Evolutionary conservation across 2,113 vertebrate genomes (phyloP), one percentile per base, ranked within the genome.

Genomic region (Ahaetulla prasina): DNA sequence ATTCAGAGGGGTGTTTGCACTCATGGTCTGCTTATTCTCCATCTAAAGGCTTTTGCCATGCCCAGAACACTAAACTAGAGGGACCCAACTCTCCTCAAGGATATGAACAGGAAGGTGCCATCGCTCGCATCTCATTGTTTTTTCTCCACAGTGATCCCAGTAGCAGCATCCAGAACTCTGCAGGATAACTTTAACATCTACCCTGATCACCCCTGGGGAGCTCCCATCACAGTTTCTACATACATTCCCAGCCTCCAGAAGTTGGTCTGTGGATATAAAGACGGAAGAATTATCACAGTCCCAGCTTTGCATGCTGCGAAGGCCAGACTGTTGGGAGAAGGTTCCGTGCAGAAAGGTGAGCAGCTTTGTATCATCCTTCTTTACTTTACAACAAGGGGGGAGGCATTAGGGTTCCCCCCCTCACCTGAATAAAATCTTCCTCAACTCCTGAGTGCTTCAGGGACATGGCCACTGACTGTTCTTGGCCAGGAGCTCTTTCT

Each of bases 201-300:
- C 68, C 95, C 95, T 53, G 97, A 96, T 91, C 93, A 96, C 52
- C 95, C 97, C 74, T 93, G 45, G 87, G 90, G 55, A 54, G 88
- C 92, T 11, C 39, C 93, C n/a, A 92, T 98, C 95, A 97, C 95
- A 52, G 97, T 97, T 2, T 98, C 98, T 68, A 86, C 97, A 22
- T 98, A 98, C 85, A 94, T 98, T 84, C 94, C 97, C 39, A 94
- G 80, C 90, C 97, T 98, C 0, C 97, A 98, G 94, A 97, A 96
- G 18, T 95, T 98, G 0, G 96, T 98, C 53, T 98, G 97, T 93
- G 98, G 98, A 88, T 98, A 96, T 93, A 97, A 97, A 95, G 97
- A 98, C 35, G 98, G 98, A 39, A 96, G 95, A 35, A 98, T 98
- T 91, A 95, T 98, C 50, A 90, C 97, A 68, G 97, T 96, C 0